Conservation (phyloP, 2,888 invertebrate genomes). For the Epirrhoe tristata region DNA sequence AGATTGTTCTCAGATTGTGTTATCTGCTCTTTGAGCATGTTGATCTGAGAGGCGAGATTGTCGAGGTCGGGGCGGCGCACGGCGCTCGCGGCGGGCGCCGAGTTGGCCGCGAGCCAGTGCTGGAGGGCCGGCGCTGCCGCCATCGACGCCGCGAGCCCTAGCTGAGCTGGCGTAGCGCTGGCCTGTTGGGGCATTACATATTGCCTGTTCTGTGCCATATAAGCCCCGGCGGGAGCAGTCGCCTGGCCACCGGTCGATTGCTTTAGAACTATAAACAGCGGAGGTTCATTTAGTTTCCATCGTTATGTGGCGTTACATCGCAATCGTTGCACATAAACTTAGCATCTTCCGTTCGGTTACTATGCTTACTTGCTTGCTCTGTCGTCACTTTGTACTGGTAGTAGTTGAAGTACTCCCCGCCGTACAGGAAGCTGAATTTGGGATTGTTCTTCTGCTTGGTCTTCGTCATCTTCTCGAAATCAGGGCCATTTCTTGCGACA, state of each 20-base stretch:
- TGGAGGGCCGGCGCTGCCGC: slow-evolving; percentile 78
- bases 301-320: slow-evolving; percentile 60
- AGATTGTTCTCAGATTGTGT: slow-evolving; percentile 98
- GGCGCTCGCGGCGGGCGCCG: slow-evolving; percentile 61
- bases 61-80: slow-evolving; percentile 73
- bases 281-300: slow-evolving; percentile 82
- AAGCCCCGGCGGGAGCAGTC: slow-evolving; percentile 82
- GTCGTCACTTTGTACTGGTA: slow-evolving; percentile 98
- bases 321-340: slow-evolving; percentile 74
- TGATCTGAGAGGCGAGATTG: slow-evolving; percentile 91
- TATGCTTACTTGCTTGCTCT: slow-evolving; percentile 95
- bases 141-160: slow-evolving; percentile 83
- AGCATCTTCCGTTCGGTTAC: slow-evolving; percentile 63
- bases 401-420: slow-evolving; percentile 97
- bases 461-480: slow-evolving; percentile 99
- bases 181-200: slow-evolving; percentile 86
- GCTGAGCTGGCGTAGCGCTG: slow-evolving; percentile 84
- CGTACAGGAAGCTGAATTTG: slow-evolving; percentile 98
- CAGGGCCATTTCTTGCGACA: slow-evolving; percentile 99
- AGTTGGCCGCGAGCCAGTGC: slow-evolving; percentile 79
- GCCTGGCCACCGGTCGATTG: slow-evolving; percentile 87
- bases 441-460: slow-evolving; percentile 99
- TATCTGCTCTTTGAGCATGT: slow-evolving; percentile 95
- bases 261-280: slow-evolving; percentile 90
- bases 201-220: slow-evolving; percentile 86